These are phyloP conservation scores for Drosophila eohydei DNA, from an alignment of 2,888 invertebrate genomes.

Conservation along the genomic window DNA sequence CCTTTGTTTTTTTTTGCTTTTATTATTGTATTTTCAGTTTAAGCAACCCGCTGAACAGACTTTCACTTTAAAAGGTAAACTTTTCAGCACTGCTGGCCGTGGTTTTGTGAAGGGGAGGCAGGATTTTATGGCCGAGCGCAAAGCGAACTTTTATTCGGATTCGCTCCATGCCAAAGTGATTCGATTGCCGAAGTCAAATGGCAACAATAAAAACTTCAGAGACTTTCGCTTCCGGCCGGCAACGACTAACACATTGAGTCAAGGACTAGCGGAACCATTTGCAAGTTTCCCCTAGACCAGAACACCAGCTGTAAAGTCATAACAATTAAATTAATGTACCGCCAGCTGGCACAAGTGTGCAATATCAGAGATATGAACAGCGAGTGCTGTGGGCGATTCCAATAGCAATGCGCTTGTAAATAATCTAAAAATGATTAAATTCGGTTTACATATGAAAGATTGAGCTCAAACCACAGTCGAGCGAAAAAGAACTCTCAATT, in stretches of 20 bases:
- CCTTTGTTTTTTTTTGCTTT: conserved; percentile 41
- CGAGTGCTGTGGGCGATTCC: not conserved
- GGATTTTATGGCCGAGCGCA: conserved; percentile 48
- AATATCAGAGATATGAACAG: conserved; percentile 41
- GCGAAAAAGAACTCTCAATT: not conserved
- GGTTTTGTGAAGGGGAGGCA: not conserved
- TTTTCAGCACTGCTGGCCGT: conserved; percentile 15
- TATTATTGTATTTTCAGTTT: conserved; percentile 54
- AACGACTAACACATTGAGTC: conserved; percentile 35
- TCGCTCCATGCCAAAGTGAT: conserved; percentile 47
- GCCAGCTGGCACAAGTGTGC: conserved; percentile 50
- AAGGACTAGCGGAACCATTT: conserved; percentile 48
- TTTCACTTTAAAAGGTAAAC: conserved; percentile 67
- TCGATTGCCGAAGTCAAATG: conserved; percentile 70
- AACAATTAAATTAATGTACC: conserved; percentile 59
- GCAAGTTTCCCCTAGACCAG: conserved; percentile 29
- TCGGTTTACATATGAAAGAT: conserved; percentile 1
- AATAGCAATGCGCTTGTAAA: conserved; percentile 11
- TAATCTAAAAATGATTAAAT: conserved; percentile 15
- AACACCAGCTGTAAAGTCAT: conserved; percentile 48
- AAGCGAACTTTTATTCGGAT: conserved; percentile 49
- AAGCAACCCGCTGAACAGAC: conserved; percentile 44
- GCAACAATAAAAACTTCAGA: conserved; percentile 71
- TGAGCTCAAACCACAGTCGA: not conserved
- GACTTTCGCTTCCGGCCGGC: conserved; percentile 50